Base-by-base conservation (phyloP, 2,888 invertebrate species). In the Cyclophora punctaria region DNA sequence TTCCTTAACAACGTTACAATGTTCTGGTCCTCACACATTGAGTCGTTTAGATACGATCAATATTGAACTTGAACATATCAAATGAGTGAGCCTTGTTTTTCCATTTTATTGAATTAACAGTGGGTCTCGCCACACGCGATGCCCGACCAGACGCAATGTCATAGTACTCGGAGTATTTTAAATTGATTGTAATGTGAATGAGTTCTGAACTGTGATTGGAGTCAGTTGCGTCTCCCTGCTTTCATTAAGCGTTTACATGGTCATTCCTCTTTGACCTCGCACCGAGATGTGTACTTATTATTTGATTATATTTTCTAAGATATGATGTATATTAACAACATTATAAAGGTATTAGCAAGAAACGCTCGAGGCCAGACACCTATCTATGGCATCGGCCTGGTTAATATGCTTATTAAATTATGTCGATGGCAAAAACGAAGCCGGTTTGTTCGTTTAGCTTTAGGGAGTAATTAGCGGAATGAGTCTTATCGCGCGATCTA, bases 401-500 rank as follows among this genome's bases (percentile, higher is more conserved):
- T 83, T 86, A 87, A 86, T 86, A 81, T 80, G 79, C 80, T 86
- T 87, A 88, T 88, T 85, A 87, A 83, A 84, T 85, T 83, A 82
- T 78, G 77, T 86, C 79, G 82, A 83, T 78, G 76, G 88, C 83
- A 84, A 87, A 85, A 87, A 81, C 76, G 68, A 73, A 73, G 72
- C 64, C 66, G 63, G 65, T 69, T 66, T 65, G 71, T 70, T 73
- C 76, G 73, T 84, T 83, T 88, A 78, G 88, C 88, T 88, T 84
- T 82, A 87, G 88, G 88, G 87, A 88, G 87, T 87, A 88, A 87
- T 88, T 88, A 88, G 83, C 77, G 66, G 80, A 84, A 83, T 83
- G 81, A 79, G 78, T 73, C 76, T 83, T 84, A 86, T 87, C 83
- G 73, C 64, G 61, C 69, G 74, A 80, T 86, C 80, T 83, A 83